Conservation (phyloP, 2,888 invertebrate genomes). For the Aspidapion aeneum region DNA sequence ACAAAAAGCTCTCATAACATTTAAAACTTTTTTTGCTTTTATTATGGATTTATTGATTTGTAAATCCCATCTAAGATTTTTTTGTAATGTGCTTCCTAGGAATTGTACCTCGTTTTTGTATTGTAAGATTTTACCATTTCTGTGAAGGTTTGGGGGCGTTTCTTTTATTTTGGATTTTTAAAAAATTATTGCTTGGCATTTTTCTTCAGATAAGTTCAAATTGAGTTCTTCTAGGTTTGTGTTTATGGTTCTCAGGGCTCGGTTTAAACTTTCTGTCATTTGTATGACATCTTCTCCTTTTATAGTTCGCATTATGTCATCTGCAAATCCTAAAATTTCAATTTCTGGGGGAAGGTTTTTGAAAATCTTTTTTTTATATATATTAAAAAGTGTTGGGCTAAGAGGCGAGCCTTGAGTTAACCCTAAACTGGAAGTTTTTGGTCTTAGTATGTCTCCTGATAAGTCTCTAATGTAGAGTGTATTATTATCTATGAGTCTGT, state of each 20-base stretch:
- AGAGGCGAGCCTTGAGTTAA: background rate
- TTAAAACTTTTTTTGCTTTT: background rate
- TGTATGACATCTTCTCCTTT: background rate
- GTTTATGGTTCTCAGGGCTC: background rate
- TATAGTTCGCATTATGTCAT: background rate
- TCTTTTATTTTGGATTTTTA: background rate
- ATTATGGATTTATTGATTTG: background rate
- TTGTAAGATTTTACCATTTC: background rate
- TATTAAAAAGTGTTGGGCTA: background rate
- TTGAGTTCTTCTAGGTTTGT: background rate
- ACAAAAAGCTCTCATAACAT: slow-evolving; percentile 5
- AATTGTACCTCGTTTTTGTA: background rate
- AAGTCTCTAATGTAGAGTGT: background rate
- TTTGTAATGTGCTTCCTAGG: no score
- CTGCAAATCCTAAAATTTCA: background rate
- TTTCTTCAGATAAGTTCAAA: slow-evolving; percentile 5
- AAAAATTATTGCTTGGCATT: slow-evolving; percentile 12
- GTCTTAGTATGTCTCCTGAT: background rate
- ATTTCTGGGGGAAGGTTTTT: background rate
- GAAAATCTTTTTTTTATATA: background rate
- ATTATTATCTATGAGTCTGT: background rate
- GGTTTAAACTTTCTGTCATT: background rate
- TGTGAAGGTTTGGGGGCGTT: background rate
- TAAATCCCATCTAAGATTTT: no score
- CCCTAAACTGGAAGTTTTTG: background rate